A percentile compares a stretch with the other conserved stretches of the same genome.
Evolutionary conservation across 2,113 vertebrate genomes (phyloP).

Genomic region (Dromiciops gliroides): DNA sequence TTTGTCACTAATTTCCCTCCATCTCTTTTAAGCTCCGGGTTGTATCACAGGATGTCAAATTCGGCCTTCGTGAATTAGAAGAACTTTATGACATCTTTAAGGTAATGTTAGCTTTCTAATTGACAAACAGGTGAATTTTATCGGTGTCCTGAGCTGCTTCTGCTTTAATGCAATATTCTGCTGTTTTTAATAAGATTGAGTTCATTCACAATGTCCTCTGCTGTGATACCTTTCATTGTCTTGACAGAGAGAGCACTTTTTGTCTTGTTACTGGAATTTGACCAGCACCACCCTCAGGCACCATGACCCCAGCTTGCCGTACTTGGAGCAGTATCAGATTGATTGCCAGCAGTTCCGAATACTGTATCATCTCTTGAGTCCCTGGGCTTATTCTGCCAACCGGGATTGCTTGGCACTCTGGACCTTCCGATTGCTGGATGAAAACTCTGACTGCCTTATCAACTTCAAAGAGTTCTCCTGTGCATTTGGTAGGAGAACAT

Average conservation of each 20-base stretch:
- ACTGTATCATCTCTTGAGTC: constrained; percentile 92
- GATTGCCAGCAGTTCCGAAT: constrained; percentile 93
- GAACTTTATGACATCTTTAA: constrained; percentile 96
- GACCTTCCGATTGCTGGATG: constrained; percentile 93
- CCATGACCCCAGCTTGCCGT: constrained; percentile 95
- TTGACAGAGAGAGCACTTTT: constrained; percentile 95
- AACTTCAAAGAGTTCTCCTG: constrained; percentile 97
- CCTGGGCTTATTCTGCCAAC: constrained; percentile 91
- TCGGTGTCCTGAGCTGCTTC: constrained; percentile 36
- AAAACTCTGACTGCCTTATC: constrained; percentile 91
- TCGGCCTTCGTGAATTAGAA: constrained; percentile 90
- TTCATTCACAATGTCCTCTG: constrained; percentile 48
- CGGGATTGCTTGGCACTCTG: constrained; percentile 91
- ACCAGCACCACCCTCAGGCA: constrained; percentile 88
- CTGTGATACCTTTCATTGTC: constrained; percentile 29
- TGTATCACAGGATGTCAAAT: constrained; percentile 94
- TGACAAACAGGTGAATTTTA: constrained; percentile 54
- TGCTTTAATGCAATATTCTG: constrained; percentile 52
- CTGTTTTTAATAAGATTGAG: constrained; percentile 35
- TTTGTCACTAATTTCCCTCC: constrained; percentile 34
- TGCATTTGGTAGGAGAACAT: constrained; percentile 86
- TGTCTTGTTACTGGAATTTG: constrained; percentile 94
- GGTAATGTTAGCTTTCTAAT: constrained; percentile 82
- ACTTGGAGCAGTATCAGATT: constrained; percentile 96
- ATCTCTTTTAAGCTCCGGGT: constrained; percentile 91